Evolutionary conservation across 2,888 invertebrate genomes (phyloP), one percentile per base, ranked within the genome.

Genomic region (Microdon myrmicae): DNA sequence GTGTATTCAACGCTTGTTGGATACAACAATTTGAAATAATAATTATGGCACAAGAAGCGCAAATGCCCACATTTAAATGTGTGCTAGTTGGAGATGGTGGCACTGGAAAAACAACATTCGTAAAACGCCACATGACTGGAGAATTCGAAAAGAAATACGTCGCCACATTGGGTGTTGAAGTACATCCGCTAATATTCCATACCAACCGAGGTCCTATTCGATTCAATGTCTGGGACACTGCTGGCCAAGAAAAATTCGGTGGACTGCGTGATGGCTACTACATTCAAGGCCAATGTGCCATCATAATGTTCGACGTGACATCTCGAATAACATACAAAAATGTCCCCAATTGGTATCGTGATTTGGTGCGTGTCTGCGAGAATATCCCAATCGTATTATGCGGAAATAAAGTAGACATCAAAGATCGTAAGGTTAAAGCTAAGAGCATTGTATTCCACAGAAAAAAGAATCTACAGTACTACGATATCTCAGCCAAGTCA

Each of bases 111-210:
- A 99, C 99, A 3, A 99, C 99, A 31, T 99, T 99, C 78, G 98
- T 99, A 29, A 99, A 99, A 83, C 88, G 99, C 68, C 99, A 99
- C 82, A 88, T 97, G 82, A 99, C 99, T 73, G 99, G 99, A 80
- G 99, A 99, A 84, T 99, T 99, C 80, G 99, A 99, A 82, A 99
- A 99, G 83, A 95, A 96, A 83, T 99, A 99, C 79, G 98, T 99
- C 68, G 99, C 99, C 31, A 99, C 99, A 23, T 84, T 99, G 44
- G 99, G 99, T 70, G 99, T 99, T 7, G 99, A 99, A 83, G 99
- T 99, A 32, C 99, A 99, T 82, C 98, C 99, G 0, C 82, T 99
- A 69, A 90, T 95, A 43, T 99, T 99, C 82, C 95, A 98, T 82
- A 99, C 99, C 56, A 98, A 94, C 81, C 86, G 99, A 77, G 99